Base-by-base conservation (phyloP, 53 echinoderm and acorn worm genomes). In the Zoroaster sp. region DNA sequence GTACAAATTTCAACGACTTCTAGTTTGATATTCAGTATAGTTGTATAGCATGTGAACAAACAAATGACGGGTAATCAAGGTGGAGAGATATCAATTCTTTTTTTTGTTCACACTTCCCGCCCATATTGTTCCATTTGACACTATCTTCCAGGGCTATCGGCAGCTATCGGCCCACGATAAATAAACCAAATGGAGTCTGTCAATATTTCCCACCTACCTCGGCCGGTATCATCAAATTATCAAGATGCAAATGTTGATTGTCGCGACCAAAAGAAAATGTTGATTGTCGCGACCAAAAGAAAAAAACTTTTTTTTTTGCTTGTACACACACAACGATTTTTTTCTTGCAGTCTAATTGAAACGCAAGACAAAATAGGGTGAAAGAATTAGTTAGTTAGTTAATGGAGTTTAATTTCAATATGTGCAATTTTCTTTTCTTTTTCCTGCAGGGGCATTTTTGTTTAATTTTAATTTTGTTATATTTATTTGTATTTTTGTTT, bases 111-210 rank as follows among this genome's bases (percentile, higher is more conserved):
- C 35, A 54, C 28, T 82, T 43, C 43, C 6, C 12, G 43, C 51
- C 47, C 14, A 40, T 67, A 66, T 66, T 80, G 80, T 80, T 66
- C 66, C 5, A 36, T 82, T 82, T 78, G 55, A 15, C 28, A 30
- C 40, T 47, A 12, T 79, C 20, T 10, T 79, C 37, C n/a, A 38
- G 37, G 40, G 35, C 79, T 31, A 37, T 23, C 63, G 28, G 63
- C 63, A n/a, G 47, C 46, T 75, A 75, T 75, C 75, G 32, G 33
- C 2, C 49, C 75, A 12, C 17, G 75, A 75, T 75, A 75, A 75
- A 21, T 31, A 44, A 82, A 82, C 67, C 82, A 82, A 82, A 82
- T 68, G 67, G 82, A 82, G 82, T 82, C 82, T 82, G 82, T 25
- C 67, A 25, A 30, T 33, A 42, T 41, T 82, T 82, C 82, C 82